A percentile compares a stretch with the other conserved stretches of the same genome.
These are phyloP conservation scores for Zaprionus inermis DNA, from an alignment of 1,140 invertebrate genomes.

Conservation along the genomic window DNA sequence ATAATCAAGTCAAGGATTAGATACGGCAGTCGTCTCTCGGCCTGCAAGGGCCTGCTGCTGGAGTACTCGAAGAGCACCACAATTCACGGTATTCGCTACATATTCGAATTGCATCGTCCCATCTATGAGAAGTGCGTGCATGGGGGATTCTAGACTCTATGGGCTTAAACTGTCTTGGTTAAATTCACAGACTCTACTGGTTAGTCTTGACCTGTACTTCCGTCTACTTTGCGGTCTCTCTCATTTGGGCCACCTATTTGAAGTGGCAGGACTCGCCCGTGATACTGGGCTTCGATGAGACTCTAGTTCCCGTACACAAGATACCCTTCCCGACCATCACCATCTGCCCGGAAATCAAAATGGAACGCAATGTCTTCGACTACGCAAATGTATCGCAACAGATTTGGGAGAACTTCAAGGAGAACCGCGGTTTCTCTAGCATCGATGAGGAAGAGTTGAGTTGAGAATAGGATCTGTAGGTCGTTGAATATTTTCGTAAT, in stretches of 20 bases:
- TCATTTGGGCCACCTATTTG: slow-evolving; percentile 86
- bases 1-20: slow-evolving; percentile 78
- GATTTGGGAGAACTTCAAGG: slow-evolving; percentile 58
- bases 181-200: slow-evolving; percentile 69
- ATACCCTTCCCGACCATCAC: slow-evolving; percentile 88
- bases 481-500: neutral
- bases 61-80: slow-evolving; percentile 84
- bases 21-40: slow-evolving; percentile 71
- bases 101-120: slow-evolving; percentile 81
- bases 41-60: slow-evolving; percentile 77
- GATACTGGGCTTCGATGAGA: slow-evolving; percentile 87
- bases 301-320: slow-evolving; percentile 86
- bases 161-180: neutral
- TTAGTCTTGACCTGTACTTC: slow-evolving; percentile 74
- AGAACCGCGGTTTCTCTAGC: slow-evolving; percentile 37
- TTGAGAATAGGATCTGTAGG: slow-evolving; percentile 11
- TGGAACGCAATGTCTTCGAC: slow-evolving; percentile 85
- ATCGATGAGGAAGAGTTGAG: slow-evolving; percentile 72
- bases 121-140: slow-evolving; percentile 78
- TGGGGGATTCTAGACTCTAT: neutral
- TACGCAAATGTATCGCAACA: slow-evolving; percentile 84
- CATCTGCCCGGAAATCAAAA: slow-evolving; percentile 87
- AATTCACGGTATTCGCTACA: slow-evolving; percentile 83
- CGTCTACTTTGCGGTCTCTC: slow-evolving; percentile 74
- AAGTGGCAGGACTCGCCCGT: slow-evolving; percentile 88